Conservation (phyloP, 2,113 vertebrate species). For the Tyto alba region DNA sequence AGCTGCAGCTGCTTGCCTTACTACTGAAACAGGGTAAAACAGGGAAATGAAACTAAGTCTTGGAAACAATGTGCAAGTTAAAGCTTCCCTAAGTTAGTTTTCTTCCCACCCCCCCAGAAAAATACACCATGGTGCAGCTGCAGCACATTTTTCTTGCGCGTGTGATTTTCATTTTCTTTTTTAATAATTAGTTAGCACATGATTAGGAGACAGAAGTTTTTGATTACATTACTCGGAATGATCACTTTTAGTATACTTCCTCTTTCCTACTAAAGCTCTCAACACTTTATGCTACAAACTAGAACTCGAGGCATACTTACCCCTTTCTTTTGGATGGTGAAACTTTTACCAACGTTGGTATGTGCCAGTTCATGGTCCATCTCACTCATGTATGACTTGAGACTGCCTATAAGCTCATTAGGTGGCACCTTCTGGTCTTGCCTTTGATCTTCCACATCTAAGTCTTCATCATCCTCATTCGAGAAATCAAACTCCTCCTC, state of each 20-base stretch:
- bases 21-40: background rate
- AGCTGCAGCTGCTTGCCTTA: background rate
- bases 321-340: constrained; percentile 69
- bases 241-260: background rate
- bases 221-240: background rate
- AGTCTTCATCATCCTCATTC: constrained; percentile 64
- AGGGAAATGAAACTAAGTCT: background rate
- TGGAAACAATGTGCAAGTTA: background rate
- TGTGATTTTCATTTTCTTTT: background rate
- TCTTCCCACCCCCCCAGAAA: too few species aligned
- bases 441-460: constrained; percentile 26
- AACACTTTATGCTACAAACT: background rate
- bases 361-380: constrained; percentile 89
- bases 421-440: constrained; percentile 25
- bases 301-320: constrained; percentile 19
- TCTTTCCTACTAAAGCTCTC: background rate
- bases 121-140: background rate
- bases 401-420: constrained; percentile 67
- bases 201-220: background rate
- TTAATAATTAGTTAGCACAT: background rate
- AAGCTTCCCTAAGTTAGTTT: background rate
- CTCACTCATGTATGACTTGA: constrained; percentile 88
- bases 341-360: constrained; percentile 89
- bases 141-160: background rate
- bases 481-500: constrained; percentile 71